These are phyloP conservation scores for Leptinotarsa rubiginosa DNA, from an alignment of 2,888 invertebrate species.

Conservation along the genomic window DNA sequence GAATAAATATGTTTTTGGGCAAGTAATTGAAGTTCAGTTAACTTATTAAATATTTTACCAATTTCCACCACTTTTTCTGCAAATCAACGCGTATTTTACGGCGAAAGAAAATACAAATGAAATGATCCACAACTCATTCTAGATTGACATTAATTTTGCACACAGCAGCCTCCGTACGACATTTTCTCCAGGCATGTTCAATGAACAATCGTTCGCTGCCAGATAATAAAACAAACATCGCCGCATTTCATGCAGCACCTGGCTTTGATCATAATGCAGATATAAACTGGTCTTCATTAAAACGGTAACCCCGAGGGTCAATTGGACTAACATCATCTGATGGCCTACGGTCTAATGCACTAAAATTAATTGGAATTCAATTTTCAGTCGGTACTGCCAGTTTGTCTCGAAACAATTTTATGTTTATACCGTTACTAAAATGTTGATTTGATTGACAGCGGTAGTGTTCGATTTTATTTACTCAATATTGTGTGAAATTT, in stretches of 20 bases:
- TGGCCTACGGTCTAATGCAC: background rate
- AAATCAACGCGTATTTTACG: background rate
- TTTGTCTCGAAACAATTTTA: conserved; percentile 9
- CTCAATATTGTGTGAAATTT: background rate
- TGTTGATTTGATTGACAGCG: conserved; percentile 6
- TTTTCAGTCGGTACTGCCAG: conserved; percentile 1
- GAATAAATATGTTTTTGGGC: too few relatives aligned
- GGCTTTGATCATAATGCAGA: conserved; percentile 11
- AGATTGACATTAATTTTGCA: conserved; percentile 14
- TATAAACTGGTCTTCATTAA: conserved; percentile 16
- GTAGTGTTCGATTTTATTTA: background rate
- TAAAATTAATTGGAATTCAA: conserved; percentile 16
- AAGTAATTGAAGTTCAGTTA: background rate
- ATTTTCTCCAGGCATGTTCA: conserved; percentile 19
- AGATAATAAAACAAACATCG: conserved; percentile 25
- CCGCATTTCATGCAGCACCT: conserved; percentile 15
- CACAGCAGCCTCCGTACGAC: background rate
- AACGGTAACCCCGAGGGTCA: conserved; percentile 11
- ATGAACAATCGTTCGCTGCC: conserved; percentile 20
- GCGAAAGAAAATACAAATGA: background rate
- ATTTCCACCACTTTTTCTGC: background rate
- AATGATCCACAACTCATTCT: conserved; percentile 7
- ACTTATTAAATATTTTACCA: too few relatives aligned
- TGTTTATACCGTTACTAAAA: conserved; percentile 9
- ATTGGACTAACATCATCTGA: conserved; percentile 9